Evolutionary conservation across 2,888 invertebrate species (phyloP).

Genomic region (Drosophila infuscata): DNA sequence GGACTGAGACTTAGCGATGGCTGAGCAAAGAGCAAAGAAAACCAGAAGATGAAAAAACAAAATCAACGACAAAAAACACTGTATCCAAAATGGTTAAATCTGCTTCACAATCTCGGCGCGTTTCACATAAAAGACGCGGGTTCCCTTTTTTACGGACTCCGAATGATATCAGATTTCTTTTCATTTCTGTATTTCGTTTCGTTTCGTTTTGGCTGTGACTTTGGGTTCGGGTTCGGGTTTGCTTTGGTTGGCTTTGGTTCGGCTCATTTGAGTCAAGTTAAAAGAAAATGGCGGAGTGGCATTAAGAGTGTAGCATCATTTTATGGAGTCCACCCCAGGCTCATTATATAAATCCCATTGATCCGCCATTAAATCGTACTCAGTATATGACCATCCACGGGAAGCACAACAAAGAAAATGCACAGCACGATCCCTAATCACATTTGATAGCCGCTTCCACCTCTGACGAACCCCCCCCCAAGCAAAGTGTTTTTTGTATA

Average conservation of each 20-base stretch:
- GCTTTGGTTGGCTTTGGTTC: conserved; percentile 18
- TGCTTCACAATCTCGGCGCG: conserved; percentile 71
- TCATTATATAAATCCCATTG: conserved; percentile 76
- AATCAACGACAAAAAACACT: conserved; percentile 42
- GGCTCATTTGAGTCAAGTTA: conserved; percentile 42
- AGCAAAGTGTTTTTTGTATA: background rate
- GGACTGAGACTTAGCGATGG: conserved; percentile 12
- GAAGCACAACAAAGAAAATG: conserved; percentile 32
- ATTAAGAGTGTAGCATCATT: conserved; percentile 54
- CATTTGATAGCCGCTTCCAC: conserved; percentile 36
- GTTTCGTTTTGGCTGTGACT: conserved; percentile 46
- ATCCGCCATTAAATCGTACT: conserved; percentile 71
- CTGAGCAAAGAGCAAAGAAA: conserved; percentile 14
- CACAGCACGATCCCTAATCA: conserved; percentile 21
- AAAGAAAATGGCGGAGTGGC: conserved; percentile 65
- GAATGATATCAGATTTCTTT: conserved; percentile 79
- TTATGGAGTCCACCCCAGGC: conserved; percentile 65
- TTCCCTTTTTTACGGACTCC: conserved; percentile 65
- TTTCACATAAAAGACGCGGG: conserved; percentile 71
- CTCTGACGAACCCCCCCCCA: conserved; percentile 3
- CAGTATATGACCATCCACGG: conserved; percentile 41
- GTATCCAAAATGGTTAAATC: conserved; percentile 76
- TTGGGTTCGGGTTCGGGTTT: conserved; percentile 15
- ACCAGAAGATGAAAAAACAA: conserved; percentile 2
- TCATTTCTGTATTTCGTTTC: conserved; percentile 48